Evolutionary conservation across 2,113 vertebrate species (phyloP).

Genomic region (Physeter macrocephalus): DNA sequence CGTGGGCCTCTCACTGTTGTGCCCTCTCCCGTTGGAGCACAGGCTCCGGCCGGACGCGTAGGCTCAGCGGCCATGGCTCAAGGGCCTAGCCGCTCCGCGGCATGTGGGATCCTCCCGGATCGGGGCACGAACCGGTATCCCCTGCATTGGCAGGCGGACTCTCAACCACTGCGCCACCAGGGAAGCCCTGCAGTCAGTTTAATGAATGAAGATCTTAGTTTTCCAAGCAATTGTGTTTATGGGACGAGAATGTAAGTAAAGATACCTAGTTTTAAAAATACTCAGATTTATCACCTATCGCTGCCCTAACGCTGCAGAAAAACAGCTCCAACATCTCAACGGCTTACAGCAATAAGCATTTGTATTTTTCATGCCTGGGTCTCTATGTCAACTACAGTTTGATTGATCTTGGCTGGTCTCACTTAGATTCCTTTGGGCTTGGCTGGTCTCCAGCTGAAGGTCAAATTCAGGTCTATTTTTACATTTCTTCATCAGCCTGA

Average conservation of each 20-base stretch:
- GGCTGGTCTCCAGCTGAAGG: not conserved
- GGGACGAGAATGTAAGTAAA: not conserved
- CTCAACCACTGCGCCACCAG: too few relatives aligned
- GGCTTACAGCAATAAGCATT: not conserved
- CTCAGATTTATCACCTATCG: not conserved
- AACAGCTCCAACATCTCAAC: not conserved
- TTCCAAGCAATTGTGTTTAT: not conserved
- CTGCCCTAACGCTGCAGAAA: not conserved
- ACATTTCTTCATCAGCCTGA: not conserved
- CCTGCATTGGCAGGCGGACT: too few relatives aligned
- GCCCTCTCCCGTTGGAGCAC: too few relatives aligned
- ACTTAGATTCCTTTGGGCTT: not conserved
- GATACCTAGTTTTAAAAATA: not conserved
- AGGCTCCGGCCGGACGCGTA: too few relatives aligned
- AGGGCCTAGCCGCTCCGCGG: too few relatives aligned
- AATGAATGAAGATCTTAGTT: not conserved
- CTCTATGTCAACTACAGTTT: not conserved
- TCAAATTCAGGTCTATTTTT: not conserved
- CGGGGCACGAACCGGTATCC: too few relatives aligned
- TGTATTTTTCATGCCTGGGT: not conserved
- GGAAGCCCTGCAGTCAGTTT: not conserved
- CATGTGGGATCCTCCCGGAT: too few relatives aligned
- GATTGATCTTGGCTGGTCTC: not conserved
- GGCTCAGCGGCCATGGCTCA: too few relatives aligned
- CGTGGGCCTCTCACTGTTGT: too few relatives aligned